These are phyloP conservation scores for Opisthocomus hoazin DNA, from an alignment of 2,113 vertebrate genomes.

Conservation along the genomic window DNA sequence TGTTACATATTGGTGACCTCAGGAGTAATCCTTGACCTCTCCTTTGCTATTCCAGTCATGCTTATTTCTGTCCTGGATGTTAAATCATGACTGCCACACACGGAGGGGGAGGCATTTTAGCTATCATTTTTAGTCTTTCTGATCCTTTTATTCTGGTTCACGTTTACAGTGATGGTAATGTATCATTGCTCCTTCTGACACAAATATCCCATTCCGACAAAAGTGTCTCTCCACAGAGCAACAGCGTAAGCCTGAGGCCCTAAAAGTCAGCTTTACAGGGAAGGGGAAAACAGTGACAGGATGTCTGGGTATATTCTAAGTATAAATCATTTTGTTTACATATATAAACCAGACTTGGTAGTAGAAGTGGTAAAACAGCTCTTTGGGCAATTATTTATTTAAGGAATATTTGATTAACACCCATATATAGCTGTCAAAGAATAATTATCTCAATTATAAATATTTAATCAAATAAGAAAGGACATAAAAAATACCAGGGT, in stretches of 20 bases:
- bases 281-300: neutral
- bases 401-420: neutral
- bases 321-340: slow-evolving; percentile 41
- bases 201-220: neutral
- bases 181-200: neutral
- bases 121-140: neutral
- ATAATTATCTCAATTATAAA: neutral
- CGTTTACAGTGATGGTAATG: neutral
- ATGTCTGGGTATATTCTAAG: neutral
- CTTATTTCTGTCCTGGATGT: neutral
- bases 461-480: neutral
- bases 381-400: neutral
- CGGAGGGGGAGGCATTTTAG: neutral
- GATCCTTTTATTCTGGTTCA: neutral
- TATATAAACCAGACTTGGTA: neutral
- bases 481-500: neutral
- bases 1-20: neutral
- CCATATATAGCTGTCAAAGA: neutral
- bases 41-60: neutral
- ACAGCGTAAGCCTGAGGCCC: neutral
- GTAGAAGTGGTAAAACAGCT: neutral
- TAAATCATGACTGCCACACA: neutral
- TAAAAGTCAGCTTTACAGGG: slow-evolving; percentile 5
- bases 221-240: neutral
- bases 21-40: neutral